Percentiles rank a stretch among this genome's conserved stretches.
Conservation (phyloP, 1,140 invertebrate species). For the Ganaspis sp. region DNA sequence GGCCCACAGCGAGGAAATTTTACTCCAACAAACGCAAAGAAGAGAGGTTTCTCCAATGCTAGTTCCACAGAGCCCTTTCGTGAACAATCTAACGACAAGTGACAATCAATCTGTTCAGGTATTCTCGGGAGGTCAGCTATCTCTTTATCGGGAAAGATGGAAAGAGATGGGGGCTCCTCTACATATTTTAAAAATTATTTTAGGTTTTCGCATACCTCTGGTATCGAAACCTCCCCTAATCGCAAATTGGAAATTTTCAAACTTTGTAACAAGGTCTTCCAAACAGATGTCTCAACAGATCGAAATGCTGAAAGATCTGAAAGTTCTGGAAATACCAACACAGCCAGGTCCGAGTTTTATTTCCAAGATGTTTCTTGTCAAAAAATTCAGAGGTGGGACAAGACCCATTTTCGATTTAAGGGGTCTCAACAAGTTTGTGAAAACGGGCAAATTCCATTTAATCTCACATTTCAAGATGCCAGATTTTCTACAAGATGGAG, state of each 20-base stretch:
- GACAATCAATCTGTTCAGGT: no score
- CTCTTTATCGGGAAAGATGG: conserved; percentile 47
- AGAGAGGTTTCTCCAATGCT: no score
- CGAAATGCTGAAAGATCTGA: conserved; percentile 36
- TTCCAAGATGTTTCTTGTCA: conserved; percentile 60
- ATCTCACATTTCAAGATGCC: conserved; percentile 54
- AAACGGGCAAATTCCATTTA: conserved; percentile 51
- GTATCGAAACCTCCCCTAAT: conserved; percentile 49
- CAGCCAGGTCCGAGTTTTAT: conserved; percentile 51
- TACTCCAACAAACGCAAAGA: no score
- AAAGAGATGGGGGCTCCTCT: conserved; percentile 41
- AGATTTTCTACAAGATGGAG: conserved; percentile 55
- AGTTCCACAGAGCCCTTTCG: no score
- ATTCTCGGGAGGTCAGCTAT: conserved; percentile 48
- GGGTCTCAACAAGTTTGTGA: conserved; percentile 53
- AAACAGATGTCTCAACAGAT: conserved; percentile 50
- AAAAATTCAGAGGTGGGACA: conserved; percentile 40
- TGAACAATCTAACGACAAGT: no score
- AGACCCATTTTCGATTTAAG: conserved; percentile 60
- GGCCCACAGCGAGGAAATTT: no score
- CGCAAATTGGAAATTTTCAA: conserved; percentile 35
- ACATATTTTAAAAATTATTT: conserved; percentile 51
- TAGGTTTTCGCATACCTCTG: conserved; percentile 54
- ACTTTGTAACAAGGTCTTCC: conserved; percentile 47
- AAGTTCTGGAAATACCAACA: conserved; percentile 46